Evolutionary conservation across 2,888 invertebrate genomes (phyloP), one percentile per base, ranked within the genome.

Genomic region (Chrysomela aeneicollis): DNA sequence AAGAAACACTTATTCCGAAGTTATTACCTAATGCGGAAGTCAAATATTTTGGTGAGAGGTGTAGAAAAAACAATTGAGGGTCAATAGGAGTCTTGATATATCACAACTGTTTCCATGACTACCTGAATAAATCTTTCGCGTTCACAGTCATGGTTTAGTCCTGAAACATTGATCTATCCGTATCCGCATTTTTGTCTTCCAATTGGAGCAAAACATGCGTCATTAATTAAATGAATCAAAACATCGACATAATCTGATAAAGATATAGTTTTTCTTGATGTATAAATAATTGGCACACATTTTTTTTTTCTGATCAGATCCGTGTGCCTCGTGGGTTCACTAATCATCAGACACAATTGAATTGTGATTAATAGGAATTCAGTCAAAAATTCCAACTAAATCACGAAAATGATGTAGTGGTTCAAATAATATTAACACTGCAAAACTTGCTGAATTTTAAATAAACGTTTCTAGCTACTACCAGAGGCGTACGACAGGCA

Each of bases 41-140:
- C 55, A 55, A 22, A 19, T 21, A 22, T 55, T 55, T 55, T 42
- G 37, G 37, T 55, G 55, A 55, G 37, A 55, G 55, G 55, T 22
- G 32, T 15, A 19, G 10, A 10, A 54, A 54, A 54, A 21, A 17
- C 19, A 37, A 21, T 42, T 55, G 42, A 55, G 37, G 55, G 55
- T 55, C 42, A 55, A 42, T 15, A 8, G 42, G 1, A 42, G 42
- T 15, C 26, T 26, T 26, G 26, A 26, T 26, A 26, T 26, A 26
- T 26, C 6, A 26, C 26, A 26, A 26, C 26, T 26, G 26, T 6
- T 26, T 6, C 6, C 6, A 26, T 26, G 26, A 6, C 26, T 26
- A 26, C 26, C 26, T 5, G 12, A 35, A 19, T n/a, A 35, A n/a
- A 52, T 52, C 26, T 32, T 42, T 12, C 37, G 15, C 35, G 12